Conservation (phyloP, 2,797 vertebrate species). For the Pagetopsis macropterus region DNA sequence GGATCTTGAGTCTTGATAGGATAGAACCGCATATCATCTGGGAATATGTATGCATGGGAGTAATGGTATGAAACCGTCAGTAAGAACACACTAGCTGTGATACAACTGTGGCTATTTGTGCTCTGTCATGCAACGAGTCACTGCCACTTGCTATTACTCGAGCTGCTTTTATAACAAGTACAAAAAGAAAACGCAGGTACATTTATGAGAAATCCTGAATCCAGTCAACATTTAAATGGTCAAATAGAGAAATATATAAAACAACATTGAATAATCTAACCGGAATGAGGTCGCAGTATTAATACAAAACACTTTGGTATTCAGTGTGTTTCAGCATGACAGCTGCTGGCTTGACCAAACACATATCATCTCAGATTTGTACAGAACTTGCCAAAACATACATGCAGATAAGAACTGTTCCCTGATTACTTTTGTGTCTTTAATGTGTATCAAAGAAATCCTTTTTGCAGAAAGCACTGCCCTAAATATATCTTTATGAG, state of each 20-base stretch:
- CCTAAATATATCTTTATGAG: slow-evolving; percentile 19
- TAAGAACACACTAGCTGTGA: slow-evolving; percentile 7
- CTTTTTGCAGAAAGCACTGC: neutral
- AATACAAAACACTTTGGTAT: neutral
- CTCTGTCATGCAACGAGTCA: slow-evolving; percentile 12
- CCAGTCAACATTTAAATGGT: neutral
- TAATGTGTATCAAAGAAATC: slow-evolving; percentile 8
- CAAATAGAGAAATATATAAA: neutral
- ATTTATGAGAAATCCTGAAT: neutral
- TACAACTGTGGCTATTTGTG: slow-evolving; percentile 12
- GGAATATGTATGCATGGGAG: slow-evolving; percentile 28
- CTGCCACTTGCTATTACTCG: neutral
- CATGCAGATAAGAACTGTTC: slow-evolving; percentile 14
- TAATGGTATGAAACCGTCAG: slow-evolving; percentile 35
- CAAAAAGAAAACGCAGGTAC: neutral
- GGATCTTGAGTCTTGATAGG: slow-evolving; percentile 30
- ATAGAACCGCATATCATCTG: slow-evolving; percentile 7
- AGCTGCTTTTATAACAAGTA: neutral
- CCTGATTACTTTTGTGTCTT: neutral
- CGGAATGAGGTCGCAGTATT: slow-evolving; percentile 5
- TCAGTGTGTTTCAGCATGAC: slow-evolving; percentile 6
- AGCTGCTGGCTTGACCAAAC: neutral
- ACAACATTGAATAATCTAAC: neutral
- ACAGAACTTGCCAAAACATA: neutral
- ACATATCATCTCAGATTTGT: slow-evolving; percentile 1